Conservation (phyloP, 2,113 vertebrate species). For the Clarias gariepinus region DNA sequence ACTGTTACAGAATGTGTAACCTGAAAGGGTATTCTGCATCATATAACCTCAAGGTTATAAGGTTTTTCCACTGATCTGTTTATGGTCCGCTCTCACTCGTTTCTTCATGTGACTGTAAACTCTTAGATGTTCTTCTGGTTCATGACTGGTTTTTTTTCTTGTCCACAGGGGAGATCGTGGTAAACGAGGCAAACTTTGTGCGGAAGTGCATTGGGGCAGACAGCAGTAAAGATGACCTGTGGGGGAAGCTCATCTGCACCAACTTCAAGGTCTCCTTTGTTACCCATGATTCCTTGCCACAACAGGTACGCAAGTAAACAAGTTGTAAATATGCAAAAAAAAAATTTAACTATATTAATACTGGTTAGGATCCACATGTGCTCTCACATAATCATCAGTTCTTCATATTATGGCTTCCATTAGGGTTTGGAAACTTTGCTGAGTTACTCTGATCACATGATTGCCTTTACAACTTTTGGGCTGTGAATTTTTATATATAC, state of each 20-base stretch:
- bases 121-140: background rate
- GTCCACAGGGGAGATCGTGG: constrained; percentile 90
- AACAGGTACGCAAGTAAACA: constrained; percentile 76
- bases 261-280: constrained; percentile 99
- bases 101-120: background rate
- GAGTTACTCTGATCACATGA: background rate
- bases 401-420: background rate
- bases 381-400: background rate
- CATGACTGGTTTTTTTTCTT: constrained; percentile 46
- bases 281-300: constrained; percentile 82
- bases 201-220: constrained; percentile 92
- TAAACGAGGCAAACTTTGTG: constrained; percentile 96
- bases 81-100: background rate
- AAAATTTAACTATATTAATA: background rate
- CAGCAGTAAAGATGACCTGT: constrained; percentile 88
- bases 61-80: background rate
- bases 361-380: background rate
- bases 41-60: background rate
- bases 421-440: background rate
- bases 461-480: background rate
- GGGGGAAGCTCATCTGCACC: constrained; percentile 95
- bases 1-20: background rate
- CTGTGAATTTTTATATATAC: background rate
- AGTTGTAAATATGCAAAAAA: constrained; percentile 37
- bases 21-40: background rate